phyloP scores from a whole-genome alignment of 2,797 vertebrate species.

The Acanthornis magna region DNA sequence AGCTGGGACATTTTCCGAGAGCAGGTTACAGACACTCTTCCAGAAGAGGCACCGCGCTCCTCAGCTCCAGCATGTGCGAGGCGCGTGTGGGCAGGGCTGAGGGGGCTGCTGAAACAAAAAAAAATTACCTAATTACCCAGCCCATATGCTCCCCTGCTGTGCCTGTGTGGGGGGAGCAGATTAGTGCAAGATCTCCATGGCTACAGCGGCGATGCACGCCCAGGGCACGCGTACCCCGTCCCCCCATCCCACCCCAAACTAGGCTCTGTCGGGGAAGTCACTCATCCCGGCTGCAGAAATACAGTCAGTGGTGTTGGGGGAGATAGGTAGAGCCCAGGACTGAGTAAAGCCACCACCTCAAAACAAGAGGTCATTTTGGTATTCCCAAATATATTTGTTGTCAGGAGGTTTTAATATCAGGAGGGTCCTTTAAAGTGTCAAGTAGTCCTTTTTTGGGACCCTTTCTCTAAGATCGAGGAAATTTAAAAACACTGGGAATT shows the following conservation, averaged over 20 bases:
- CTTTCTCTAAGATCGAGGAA: neutral
- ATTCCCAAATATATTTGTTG: neutral
- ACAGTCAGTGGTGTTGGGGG: accelerated
- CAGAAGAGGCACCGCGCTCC: neutral
- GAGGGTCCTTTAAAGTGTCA: neutral
- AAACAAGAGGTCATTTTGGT: neutral
- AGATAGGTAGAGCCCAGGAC: neutral
- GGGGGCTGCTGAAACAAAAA: slow-evolving; percentile 43
- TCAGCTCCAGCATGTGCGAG: neutral
- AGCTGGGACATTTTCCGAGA: neutral
- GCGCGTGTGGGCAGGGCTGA: slow-evolving; percentile 4
- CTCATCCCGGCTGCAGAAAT: neutral
- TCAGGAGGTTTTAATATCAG: neutral
- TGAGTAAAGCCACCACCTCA: neutral
- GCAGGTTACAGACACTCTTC: neutral
- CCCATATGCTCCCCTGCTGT: slow-evolving; percentile 47
- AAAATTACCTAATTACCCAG: slow-evolving; percentile 10
- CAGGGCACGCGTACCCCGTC: accelerated
- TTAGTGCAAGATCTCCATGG: neutral
- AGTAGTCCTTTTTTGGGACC: neutral
- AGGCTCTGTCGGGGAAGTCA: neutral
- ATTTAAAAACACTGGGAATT: neutral
- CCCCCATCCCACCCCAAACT: neutral
- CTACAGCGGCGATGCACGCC: neutral
- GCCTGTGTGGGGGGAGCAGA: neutral